These are phyloP conservation scores for Xylota sylvarum DNA, from an alignment of 2,888 invertebrate genomes.

Conservation along the genomic window DNA sequence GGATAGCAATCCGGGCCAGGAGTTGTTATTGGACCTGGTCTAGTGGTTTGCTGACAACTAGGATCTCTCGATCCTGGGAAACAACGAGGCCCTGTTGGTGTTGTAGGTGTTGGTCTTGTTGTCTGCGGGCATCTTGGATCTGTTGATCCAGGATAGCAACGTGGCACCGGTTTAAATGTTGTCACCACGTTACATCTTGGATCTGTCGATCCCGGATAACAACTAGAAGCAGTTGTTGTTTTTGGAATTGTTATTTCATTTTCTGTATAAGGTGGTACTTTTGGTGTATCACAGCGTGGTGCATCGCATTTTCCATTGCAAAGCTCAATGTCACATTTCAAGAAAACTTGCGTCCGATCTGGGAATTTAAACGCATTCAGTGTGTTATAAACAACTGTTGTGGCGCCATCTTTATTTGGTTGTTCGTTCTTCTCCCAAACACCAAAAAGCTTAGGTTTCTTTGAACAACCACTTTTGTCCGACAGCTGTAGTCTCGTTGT, in stretches of 20 bases:
- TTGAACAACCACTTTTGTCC: constrained; percentile 89
- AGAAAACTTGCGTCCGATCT: constrained; percentile 89
- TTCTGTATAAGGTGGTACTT: constrained; percentile 44
- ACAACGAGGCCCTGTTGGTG: constrained; percentile 78
- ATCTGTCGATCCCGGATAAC: constrained; percentile 81
- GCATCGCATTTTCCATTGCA: constrained; percentile 81
- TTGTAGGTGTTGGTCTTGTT: constrained; percentile 52
- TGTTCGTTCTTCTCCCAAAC: constrained; percentile 88
- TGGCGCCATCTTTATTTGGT: constrained; percentile 87
- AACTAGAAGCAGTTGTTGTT: constrained; percentile 80
- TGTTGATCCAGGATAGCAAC: constrained; percentile 80
- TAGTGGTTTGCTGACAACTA: constrained; percentile 73
- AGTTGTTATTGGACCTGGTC: constrained; percentile 73
- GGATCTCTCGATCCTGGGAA: constrained; percentile 80
- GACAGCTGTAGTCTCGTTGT: constrained; percentile 88
- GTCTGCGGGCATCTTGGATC: constrained; percentile 80
- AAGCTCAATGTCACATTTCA: constrained; percentile 90
- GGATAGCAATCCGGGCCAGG: constrained; percentile 81
- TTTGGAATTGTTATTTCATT: constrained; percentile 68
- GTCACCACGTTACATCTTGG: too few species aligned
- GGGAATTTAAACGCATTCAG: constrained; percentile 91
- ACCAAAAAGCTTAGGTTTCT: constrained; percentile 88
- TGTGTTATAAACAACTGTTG: constrained; percentile 88
- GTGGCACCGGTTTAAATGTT: too few species aligned
- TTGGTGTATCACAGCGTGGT: constrained; percentile 78